These are phyloP conservation scores for Tachycineta bicolor DNA, from an alignment of 2,113 vertebrate genomes.

Conservation along the genomic window DNA sequence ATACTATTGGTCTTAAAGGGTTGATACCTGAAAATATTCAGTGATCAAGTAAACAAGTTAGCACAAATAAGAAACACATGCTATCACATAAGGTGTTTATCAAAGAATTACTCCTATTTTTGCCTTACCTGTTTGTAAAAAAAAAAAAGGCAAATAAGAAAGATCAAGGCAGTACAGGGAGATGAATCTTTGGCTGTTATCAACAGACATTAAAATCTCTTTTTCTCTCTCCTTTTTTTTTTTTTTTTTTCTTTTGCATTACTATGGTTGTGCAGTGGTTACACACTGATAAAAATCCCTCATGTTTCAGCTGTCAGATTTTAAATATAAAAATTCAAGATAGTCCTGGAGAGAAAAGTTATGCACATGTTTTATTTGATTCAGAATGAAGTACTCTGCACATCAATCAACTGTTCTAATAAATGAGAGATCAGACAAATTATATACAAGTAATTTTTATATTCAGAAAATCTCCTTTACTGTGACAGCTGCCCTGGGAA, in stretches of 20 bases:
- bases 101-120: neutral
- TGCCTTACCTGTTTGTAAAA: neutral
- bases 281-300: neutral
- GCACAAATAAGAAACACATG: neutral
- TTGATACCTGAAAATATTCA: neutral
- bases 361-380: slow-evolving; percentile 14
- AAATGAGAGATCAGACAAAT: slow-evolving; percentile 5
- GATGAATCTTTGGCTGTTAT: neutral
- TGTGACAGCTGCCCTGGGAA: neutral
- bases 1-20: neutral
- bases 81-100: neutral
- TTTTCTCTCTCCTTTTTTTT: neutral
- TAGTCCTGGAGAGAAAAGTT: slow-evolving; percentile 19
- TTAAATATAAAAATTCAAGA: slow-evolving; percentile 21
- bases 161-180: neutral
- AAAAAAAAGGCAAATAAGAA: neutral
- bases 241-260: neutral
- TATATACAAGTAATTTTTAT: neutral
- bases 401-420: slow-evolving; percentile 37
- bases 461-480: slow-evolving; percentile 2
- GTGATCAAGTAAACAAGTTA: neutral
- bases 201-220: neutral
- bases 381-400: neutral
- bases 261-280: neutral
- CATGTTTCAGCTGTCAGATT: slow-evolving; percentile 28